Base-by-base conservation (phyloP, 2,797 vertebrate genomes). In the Malacoraja senta region DNA sequence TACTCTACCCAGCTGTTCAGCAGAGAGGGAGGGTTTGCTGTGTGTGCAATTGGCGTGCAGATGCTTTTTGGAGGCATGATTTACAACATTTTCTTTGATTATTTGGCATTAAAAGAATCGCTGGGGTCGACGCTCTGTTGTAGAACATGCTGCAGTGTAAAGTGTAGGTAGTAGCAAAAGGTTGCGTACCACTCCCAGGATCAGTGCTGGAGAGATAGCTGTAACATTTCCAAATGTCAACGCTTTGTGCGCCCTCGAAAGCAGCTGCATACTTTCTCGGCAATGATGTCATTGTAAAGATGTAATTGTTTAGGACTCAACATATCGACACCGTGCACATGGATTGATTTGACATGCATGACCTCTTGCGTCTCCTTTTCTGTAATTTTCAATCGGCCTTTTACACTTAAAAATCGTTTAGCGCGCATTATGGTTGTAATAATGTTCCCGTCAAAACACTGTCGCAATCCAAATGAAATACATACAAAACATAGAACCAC, bases 231-330 rank as follows among this genome's bases (percentile, higher is more conserved):
- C 58, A 76, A 58, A 58, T 92, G 38, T 92, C 71, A 32, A 38
- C 71, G 44, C 90, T 58, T 53, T 76, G 71, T 74, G 90, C 71
- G 90, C 90, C 90, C 90, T 92, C 90, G 44, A 53, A 76, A 92
- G 90, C 90, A 92, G 90, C 90, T 76, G 90, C 90, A 92, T 53
- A 38, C 90, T 44, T 92, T n/a, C 72, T 92, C 71, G 44, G 24
- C 90, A 76, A 92, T 92, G 90, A 92, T 92, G 90, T 92, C 71
- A 92, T 92, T 92, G 71, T 53, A 26, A 53, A 76, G 71, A 74
- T 24, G 71, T 74, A 24, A 74, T 74, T 74, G 71, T 24, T 76
- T 74, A 68, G 61, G 32, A 71, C 35, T 32, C 61, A 35, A 91
- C 68, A 21, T 65, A 32, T 91, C 44, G 90, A 1, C 2, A 72